A percentile compares a stretch with the other conserved stretches of the same genome.
These are phyloP conservation scores for Piaya cayana DNA, from an alignment of 2,113 vertebrate species.

Conservation along the genomic window DNA sequence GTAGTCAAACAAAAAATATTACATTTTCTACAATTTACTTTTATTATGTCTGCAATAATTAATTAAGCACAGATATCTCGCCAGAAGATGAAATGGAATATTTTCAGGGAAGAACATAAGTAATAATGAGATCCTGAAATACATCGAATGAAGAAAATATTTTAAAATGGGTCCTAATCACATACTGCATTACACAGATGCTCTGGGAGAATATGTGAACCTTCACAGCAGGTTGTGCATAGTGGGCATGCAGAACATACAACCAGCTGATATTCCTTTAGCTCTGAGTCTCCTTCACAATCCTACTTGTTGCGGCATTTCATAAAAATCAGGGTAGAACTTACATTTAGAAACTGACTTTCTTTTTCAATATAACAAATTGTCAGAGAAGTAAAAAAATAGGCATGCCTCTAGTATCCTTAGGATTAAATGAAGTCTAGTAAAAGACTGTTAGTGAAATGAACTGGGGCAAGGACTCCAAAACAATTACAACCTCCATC, in stretches of 20 bases:
- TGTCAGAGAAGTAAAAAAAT: background rate
- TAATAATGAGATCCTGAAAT: constrained; percentile 16
- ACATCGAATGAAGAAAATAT: background rate
- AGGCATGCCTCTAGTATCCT: background rate
- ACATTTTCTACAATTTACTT: background rate
- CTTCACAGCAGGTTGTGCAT: background rate
- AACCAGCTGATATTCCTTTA: background rate
- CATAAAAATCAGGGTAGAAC: background rate
- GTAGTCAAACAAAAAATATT: background rate
- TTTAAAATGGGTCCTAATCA: background rate
- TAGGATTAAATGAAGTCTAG: background rate
- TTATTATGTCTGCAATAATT: constrained; percentile 14
- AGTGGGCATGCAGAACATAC: background rate
- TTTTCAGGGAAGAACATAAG: background rate
- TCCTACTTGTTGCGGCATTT: background rate
- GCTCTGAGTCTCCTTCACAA: background rate
- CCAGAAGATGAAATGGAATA: background rate
- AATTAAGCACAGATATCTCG: constrained; percentile 9
- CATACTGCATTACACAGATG: background rate
- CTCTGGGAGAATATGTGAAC: background rate
- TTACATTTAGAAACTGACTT: background rate
- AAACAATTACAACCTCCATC: constrained; percentile 20
- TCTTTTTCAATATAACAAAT: background rate
- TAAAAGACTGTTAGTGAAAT: background rate
- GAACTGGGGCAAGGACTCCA: background rate